These are phyloP conservation scores for Strigamia crassipes DNA, from an alignment of 2,888 invertebrate genomes.

Conservation along the genomic window DNA sequence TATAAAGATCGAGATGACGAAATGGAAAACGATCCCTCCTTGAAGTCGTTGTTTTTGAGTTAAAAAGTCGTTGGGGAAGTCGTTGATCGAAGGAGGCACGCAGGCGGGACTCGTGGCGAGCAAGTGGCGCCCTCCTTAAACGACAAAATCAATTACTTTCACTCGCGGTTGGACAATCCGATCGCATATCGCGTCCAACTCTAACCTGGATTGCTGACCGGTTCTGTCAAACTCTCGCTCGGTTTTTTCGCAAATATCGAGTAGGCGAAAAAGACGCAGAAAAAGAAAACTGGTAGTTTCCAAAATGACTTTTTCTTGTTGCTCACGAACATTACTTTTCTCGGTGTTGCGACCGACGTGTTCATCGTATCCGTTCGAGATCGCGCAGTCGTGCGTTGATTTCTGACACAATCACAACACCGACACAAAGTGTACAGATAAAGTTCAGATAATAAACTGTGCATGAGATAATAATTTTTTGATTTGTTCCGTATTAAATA, in stretches of 20 bases:
- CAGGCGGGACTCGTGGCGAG: constrained; percentile 39
- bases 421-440: not conserved
- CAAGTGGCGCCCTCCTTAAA: constrained; percentile 28
- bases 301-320: not conserved
- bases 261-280: not conserved
- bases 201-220: not conserved
- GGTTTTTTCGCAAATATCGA: not conserved
- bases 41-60: constrained; percentile 53
- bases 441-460: not conserved
- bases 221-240: not conserved
- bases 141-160: not conserved
- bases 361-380: not conserved
- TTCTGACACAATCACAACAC: not conserved
- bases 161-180: not conserved
- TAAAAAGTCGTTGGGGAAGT: constrained; percentile 58
- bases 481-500: not conserved
- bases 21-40: constrained; percentile 57
- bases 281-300: not conserved
- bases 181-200: not conserved
- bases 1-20: constrained; percentile 57
- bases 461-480: not conserved
- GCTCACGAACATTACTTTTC: not conserved
- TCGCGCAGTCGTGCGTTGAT: not conserved
- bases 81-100: constrained; percentile 57
- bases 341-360: not conserved